Percentiles rank a stretch among this genome's conserved stretches.
These are phyloP conservation scores for Malurus splendens DNA, from an alignment of 2,797 vertebrate species.

Conservation along the genomic window DNA sequence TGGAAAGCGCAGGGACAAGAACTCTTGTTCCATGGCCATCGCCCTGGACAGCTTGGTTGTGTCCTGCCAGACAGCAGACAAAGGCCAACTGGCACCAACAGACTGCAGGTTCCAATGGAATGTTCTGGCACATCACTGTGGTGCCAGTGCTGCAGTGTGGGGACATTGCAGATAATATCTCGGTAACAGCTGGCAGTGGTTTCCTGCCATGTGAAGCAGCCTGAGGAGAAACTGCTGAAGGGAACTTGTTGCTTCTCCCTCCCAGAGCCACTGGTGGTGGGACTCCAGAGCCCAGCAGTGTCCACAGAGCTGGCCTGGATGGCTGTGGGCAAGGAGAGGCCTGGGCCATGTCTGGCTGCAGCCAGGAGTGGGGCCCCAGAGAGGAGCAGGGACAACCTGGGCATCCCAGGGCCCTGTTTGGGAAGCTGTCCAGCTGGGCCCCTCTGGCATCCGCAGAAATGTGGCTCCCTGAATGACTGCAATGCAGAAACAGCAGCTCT, in stretches of 20 bases:
- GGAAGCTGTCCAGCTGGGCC: neutral
- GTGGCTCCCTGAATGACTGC: neutral
- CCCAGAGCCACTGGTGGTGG: neutral
- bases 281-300: neutral
- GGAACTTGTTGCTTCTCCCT: neutral
- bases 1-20: neutral
- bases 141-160: fast-evolving
- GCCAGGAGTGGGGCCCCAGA: neutral
- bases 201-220: neutral
- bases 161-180: neutral
- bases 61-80: neutral
- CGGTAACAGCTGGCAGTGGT: neutral
- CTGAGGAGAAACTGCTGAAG: neutral
- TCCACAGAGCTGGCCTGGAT: neutral
- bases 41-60: neutral
- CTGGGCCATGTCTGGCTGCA: neutral
- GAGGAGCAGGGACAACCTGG: neutral
- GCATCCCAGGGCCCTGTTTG: neutral
- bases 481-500: neutral
- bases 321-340: neutral
- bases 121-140: neutral
- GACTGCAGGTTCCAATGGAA: neutral
- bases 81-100: neutral
- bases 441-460: neutral
- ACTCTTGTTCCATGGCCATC: neutral